Evolutionary conservation across 1,140 invertebrate genomes (phyloP), one percentile per base, ranked within the genome.

Genomic region (Neocloeon triangulifer): DNA sequence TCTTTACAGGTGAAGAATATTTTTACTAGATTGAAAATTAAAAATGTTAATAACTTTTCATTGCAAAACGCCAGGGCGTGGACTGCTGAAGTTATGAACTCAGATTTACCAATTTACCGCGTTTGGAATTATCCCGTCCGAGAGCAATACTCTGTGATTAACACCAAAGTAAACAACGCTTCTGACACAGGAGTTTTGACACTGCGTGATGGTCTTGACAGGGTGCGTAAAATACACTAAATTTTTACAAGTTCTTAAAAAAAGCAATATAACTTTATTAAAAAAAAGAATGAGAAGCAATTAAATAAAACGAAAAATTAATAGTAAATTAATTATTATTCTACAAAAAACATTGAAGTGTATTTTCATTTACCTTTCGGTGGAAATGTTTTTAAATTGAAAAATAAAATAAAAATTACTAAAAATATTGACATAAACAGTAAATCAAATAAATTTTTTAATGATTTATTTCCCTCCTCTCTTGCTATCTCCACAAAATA

Each of bases 111-210:
- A 0, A 64, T 75, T 41, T 84, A 76, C 41, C 56, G 81, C 19
- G 82, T 91, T 1, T 92, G 84, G 84, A 82, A 91, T 45, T 89
- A 89, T 52, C 84, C 82, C 1, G 79, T 89, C 26, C 73, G 77
- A 40, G 80, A 88, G 50, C 78, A 85, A 50, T 89, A 84, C 43
- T n/a, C n/a, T n/a, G n/a, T n/a, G n/a, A n/a, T n/a, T n/a, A n/a
- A n/a, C n/a, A n/a, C n/a, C n/a, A n/a, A n/a, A n/a, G n/a, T n/a
- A n/a, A n/a, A n/a, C n/a, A n/a, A n/a, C n/a, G n/a, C n/a, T n/a
- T n/a, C n/a, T n/a, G n/a, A n/a, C n/a, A n/a, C n/a, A n/a, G n/a
- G n/a, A n/a, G n/a, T n/a, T n/a, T n/a, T n/a, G n/a, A n/a, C n/a
- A n/a, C n/a, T n/a, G n/a, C n/a, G n/a, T n/a, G 70, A 73, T 37